phyloP scores from a whole-genome alignment of 1,140 invertebrate genomes.

The Procambarus virginalis region DNA sequence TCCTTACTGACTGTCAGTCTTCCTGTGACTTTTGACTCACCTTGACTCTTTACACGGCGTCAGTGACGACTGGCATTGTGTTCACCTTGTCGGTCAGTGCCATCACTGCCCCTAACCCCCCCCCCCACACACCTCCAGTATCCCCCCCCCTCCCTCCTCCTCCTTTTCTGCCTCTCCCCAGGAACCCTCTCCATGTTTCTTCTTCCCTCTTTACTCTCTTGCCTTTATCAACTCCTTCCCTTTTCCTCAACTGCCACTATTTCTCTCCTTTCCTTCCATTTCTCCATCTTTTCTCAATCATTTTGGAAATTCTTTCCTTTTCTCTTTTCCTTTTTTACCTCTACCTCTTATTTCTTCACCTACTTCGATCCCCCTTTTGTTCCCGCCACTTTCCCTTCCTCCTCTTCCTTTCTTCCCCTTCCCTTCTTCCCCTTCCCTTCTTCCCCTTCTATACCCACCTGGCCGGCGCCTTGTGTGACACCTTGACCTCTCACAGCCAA shows the following conservation, averaged over 20 bases:
- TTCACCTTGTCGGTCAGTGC: too few species aligned
- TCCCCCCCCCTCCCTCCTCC: not conserved
- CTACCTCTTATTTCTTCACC: not conserved
- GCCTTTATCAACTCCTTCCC: not conserved
- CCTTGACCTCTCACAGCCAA: too few species aligned
- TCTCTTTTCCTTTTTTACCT: not conserved
- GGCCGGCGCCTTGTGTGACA: too few species aligned
- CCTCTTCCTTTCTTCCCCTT: not conserved
- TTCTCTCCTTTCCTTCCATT: not conserved
- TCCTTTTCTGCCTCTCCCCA: not conserved
- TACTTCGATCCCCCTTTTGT: not conserved
- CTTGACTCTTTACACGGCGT: too few species aligned
- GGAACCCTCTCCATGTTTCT: not conserved
- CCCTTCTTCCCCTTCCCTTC: not conserved
- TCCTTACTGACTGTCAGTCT: too few species aligned
- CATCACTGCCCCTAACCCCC: too few species aligned
- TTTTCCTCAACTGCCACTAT: not conserved
- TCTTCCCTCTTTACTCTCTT: not conserved
- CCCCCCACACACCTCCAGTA: too few species aligned
- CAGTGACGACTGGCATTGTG: too few species aligned
- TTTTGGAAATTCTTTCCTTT: not conserved
- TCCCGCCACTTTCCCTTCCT: not conserved
- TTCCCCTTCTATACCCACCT: not conserved
- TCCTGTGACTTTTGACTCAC: too few species aligned
- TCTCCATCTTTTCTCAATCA: not conserved